Base-by-base conservation (phyloP, 2,797 vertebrate genomes). In the Sebastes ruberrimus region DNA sequence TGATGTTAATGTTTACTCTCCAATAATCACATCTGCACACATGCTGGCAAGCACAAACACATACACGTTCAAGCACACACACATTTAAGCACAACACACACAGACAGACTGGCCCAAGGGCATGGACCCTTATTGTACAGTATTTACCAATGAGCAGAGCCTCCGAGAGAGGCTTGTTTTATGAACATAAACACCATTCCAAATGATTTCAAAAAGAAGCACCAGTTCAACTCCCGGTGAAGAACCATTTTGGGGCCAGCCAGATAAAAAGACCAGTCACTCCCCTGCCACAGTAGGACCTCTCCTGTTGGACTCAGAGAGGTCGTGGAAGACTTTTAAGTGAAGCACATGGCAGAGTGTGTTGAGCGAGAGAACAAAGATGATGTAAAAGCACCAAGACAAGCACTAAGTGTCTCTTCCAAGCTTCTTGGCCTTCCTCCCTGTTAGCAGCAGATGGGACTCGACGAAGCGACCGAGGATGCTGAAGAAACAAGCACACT, bases 1-100 rank as follows among this genome's bases (percentile, higher is more conserved):
- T 86, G 82, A 93, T 90, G 80, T 91, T 92, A 87, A 94, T 89
- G 92, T 94, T 94, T 94, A 93, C 93, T 89, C 91, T 88, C 73
- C 82, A 87, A 76, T 84, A 86, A 86, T 82, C 78, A 83, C 87
- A 92, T 79, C 27, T 69, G 78, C 87, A 92, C 84, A 92, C 87
- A 92, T 63, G 72, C 86, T 75, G 79, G 64, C 87, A 87, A 90
- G 84, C 88, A 92, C 89, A 93, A 80, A 90, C 82, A 88, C 49
- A 63, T n/a, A 76, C 65, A 86, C 10, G 62, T 46, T 32, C 66
- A 82, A 77, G 60, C 57, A 80, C 80, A 86, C 57, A 68, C 32
- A 87, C 73, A 76, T 22, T 64, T 13, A 83, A 77, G 76, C 87
- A 88, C 85, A 82, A 57, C 52, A 80, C 42, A 79, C 60, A 73